These are phyloP conservation scores for Uloborus diversus DNA, from an alignment of 1,140 invertebrate species.

Conservation along the genomic window DNA sequence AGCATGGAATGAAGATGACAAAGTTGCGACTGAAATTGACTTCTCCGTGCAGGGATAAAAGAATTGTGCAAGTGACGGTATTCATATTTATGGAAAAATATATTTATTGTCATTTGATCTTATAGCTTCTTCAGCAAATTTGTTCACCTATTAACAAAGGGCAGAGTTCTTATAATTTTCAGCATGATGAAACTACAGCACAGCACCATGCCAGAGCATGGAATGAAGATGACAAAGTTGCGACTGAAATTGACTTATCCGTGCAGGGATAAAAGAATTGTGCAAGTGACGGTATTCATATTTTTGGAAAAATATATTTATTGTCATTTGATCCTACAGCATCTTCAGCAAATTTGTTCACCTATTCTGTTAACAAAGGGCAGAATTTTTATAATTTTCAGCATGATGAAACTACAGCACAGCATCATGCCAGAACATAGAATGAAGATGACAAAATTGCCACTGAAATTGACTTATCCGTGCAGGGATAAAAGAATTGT, in stretches of 20 bases:
- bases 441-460: slow-evolving; percentile 67
- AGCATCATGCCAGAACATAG: slow-evolving; percentile 64
- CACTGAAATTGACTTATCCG: slow-evolving; percentile 65
- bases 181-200: slow-evolving; percentile 32
- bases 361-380: not conserved
- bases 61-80: too few relatives aligned
- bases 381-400: slow-evolving; percentile 25
- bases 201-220: slow-evolving; percentile 64
- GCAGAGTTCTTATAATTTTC: slow-evolving; percentile 28
- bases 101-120: too few relatives aligned
- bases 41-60: too few relatives aligned
- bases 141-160: not conserved
- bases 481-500: slow-evolving; percentile 68
- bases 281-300: slow-evolving; percentile 71
- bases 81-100: too few relatives aligned
- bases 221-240: slow-evolving; percentile 67
- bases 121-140: too few relatives aligned
- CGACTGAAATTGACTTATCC: slow-evolving; percentile 65
- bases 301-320: too few relatives aligned
- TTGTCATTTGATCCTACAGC: too few relatives aligned
- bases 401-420: slow-evolving; percentile 16
- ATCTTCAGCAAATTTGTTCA: too few relatives aligned
- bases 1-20: too few relatives aligned
- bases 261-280: slow-evolving; percentile 69
- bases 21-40: too few relatives aligned